Conservation (phyloP, 1,140 invertebrate genomes). For the Drosophila guanche region DNA sequence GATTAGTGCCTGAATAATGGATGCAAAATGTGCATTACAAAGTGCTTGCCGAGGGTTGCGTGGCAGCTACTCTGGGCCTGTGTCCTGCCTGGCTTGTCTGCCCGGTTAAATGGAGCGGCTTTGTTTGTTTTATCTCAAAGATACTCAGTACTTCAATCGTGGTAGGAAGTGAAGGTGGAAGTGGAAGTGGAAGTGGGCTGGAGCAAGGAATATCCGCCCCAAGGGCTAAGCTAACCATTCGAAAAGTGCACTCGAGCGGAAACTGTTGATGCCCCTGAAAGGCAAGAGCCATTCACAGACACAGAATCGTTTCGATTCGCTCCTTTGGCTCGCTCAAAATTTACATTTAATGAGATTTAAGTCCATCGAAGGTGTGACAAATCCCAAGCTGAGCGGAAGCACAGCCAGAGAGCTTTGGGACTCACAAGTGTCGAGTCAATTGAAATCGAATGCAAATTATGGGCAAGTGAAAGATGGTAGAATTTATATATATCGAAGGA, state of each 20-base stretch:
- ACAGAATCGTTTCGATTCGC: slow-evolving; percentile 4
- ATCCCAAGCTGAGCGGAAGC: slow-evolving; percentile 23
- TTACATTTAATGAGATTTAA: slow-evolving; percentile 79
- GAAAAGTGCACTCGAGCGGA: slow-evolving; percentile 64
- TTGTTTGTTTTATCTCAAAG: slow-evolving; percentile 61
- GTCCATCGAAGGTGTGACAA: slow-evolving; percentile 63
- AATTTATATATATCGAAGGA: too few relatives aligned
- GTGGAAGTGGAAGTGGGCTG: neutral
- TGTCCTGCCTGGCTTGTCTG: slow-evolving; percentile 1
- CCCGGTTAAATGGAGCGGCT: slow-evolving; percentile 21
- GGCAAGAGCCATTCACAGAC: slow-evolving; percentile 6
- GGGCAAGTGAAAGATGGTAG: slow-evolving; percentile 1
- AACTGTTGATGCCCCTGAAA: slow-evolving; percentile 60
- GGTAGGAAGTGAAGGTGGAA: neutral
- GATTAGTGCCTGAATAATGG: slow-evolving; percentile 70
- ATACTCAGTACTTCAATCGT: slow-evolving; percentile 12
- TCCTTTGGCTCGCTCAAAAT: slow-evolving; percentile 48
- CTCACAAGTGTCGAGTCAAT: slow-evolving; percentile 18
- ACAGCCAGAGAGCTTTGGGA: neutral
- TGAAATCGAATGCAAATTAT: slow-evolving; percentile 43
- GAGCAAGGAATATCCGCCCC: neutral
- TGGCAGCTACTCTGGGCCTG: neutral
- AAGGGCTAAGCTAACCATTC: slow-evolving; percentile 59
- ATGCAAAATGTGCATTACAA: slow-evolving; percentile 45
- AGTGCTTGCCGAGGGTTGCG: neutral